Evolutionary conservation across 2,113 vertebrate genomes (phyloP).

Genomic region (Anser brachyrhynchus): DNA sequence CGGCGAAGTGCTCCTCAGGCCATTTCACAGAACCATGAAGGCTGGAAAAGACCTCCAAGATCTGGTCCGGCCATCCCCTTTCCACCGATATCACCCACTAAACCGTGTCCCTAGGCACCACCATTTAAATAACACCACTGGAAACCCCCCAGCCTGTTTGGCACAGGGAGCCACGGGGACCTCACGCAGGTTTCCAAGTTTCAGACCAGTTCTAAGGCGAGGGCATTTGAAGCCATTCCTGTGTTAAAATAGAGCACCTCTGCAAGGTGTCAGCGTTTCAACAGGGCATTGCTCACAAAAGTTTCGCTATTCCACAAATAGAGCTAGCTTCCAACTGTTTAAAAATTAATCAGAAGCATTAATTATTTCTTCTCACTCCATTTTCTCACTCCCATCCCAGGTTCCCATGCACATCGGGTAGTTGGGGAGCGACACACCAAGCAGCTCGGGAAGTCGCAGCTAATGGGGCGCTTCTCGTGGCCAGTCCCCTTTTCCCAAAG

Average conservation of each 20-base stretch:
- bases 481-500: not conserved
- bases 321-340: not conserved
- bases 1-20: no score
- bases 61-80: no score
- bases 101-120: no score
- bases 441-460: not conserved
- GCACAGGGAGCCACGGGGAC: fast-evolving
- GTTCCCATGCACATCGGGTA: not conserved
- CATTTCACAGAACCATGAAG: no score
- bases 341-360: not conserved
- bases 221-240: fast-evolving
- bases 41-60: no score
- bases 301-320: not conserved
- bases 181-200: not conserved
- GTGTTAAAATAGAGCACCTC: not conserved
- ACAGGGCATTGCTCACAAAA: fast-evolving
- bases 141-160: fast-evolving
- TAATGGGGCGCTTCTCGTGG: not conserved
- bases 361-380: not conserved
- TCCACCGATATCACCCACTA: no score
- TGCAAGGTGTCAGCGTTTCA: not conserved
- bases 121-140: not conserved
- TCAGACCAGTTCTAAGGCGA: not conserved
- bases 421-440: not conserved
- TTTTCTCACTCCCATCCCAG: not conserved